Conservation (phyloP, 2,888 invertebrate species). For the Cephonodes hylas region DNA sequence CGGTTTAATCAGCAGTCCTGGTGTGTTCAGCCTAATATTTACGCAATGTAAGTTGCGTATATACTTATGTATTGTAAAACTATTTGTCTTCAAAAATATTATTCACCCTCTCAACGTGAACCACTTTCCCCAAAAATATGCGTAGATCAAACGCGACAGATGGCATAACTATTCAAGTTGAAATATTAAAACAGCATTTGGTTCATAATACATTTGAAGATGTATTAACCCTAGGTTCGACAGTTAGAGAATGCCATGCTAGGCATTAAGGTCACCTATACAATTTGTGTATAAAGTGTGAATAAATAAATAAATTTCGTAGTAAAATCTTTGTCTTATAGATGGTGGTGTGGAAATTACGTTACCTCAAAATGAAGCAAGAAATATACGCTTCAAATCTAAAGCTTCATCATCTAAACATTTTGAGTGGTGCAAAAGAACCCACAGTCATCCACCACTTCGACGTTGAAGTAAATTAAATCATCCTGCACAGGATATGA, state of each 20-base stretch:
- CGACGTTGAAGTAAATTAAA: background rate
- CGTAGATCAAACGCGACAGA: background rate
- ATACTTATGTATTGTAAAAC: no score
- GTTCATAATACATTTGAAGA: background rate
- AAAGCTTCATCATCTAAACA: background rate
- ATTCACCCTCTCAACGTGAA: background rate
- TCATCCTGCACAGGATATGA: conserved; percentile 1
- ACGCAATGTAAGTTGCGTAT: no score
- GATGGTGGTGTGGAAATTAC: no score
- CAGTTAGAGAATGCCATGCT: no score
- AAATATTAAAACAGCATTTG: background rate
- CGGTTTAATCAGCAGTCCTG: background rate
- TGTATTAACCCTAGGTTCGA: no score
- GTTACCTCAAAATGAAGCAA: background rate
- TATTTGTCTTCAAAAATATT: no score
- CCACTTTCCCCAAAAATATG: background rate
- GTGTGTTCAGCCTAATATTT: background rate
- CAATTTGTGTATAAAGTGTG: no score
- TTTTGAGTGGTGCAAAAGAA: background rate
- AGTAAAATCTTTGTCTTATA: no score
- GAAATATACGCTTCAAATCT: background rate
- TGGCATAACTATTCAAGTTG: background rate
- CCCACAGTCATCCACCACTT: background rate
- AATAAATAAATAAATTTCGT: no score
- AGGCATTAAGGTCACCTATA: no score